These are phyloP conservation scores for Cryptoprocta ferox DNA, from an alignment of 2,797 vertebrate species.

Conservation along the genomic window DNA sequence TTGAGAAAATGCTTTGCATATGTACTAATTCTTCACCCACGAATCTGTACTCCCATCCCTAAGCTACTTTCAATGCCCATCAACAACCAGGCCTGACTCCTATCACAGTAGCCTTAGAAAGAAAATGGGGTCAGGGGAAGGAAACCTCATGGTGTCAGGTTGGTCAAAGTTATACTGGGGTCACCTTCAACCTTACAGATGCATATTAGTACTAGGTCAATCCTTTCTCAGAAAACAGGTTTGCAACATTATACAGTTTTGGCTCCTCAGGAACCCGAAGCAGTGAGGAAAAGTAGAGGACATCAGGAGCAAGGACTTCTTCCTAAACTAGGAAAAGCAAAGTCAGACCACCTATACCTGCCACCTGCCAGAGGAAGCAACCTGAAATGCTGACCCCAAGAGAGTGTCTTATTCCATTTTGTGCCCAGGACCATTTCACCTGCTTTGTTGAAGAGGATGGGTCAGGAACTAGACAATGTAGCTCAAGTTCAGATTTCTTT, in stretches of 20 bases:
- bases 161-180: not conserved
- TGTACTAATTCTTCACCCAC: not conserved
- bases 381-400: not conserved
- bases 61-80: not conserved
- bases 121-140: not conserved
- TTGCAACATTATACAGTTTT: not conserved
- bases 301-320: not conserved
- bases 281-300: not conserved
- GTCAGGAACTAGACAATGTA: constrained; percentile 2
- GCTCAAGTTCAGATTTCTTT: not conserved
- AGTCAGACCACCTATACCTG: not conserved
- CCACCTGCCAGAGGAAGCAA: not conserved
- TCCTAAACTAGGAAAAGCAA: constrained; percentile 42
- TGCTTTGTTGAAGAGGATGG: not conserved
- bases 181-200: not conserved
- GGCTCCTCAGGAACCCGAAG: not conserved
- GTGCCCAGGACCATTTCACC: constrained; percentile 16
- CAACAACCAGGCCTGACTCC: not conserved
- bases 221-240: not conserved
- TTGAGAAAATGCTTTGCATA: constrained; percentile 42
- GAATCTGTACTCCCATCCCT: not conserved
- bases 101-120: not conserved
- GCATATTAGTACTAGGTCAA: not conserved
- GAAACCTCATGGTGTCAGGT: not conserved
- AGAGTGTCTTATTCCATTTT: constrained; percentile 39